phyloP scores from a whole-genome alignment of 2,888 invertebrate species.

The Bellardia bayeri region DNA sequence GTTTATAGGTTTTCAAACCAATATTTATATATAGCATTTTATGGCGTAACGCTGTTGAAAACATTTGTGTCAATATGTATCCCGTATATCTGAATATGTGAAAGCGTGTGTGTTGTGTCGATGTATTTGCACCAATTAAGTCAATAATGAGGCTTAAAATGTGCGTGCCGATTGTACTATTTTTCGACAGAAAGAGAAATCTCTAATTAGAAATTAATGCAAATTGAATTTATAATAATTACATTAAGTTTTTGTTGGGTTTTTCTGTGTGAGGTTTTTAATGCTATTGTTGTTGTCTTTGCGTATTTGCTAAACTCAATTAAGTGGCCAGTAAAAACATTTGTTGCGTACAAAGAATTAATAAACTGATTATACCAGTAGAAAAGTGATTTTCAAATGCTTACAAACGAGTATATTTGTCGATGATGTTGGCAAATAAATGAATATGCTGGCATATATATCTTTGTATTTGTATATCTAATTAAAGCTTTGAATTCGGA shows the following conservation, averaged over 20 bases:
- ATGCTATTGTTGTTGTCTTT: constrained; percentile 10
- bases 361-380: constrained; percentile 47
- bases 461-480: constrained; percentile 2
- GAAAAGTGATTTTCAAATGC: constrained; percentile 30
- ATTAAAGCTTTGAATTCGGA: neutral
- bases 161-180: constrained; percentile 63
- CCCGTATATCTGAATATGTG: neutral
- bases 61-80: neutral
- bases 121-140: constrained; percentile 37
- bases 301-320: constrained; percentile 56
- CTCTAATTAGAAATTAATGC: constrained; percentile 70
- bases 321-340: constrained; percentile 50
- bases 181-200: constrained; percentile 59
- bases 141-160: constrained; percentile 64
- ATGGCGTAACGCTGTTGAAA: constrained; percentile 40
- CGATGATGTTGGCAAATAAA: neutral
- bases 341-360: constrained; percentile 50
- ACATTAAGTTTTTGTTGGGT: constrained; percentile 52
- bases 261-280: neutral
- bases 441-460: neutral
- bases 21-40: constrained; percentile 52
- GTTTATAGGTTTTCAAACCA: constrained; percentile 65
- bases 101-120: neutral
- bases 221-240: constrained; percentile 66
- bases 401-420: neutral